Evolutionary conservation across 2,888 invertebrate genomes (phyloP).

Genomic region (Leptura quadrifasciata): DNA sequence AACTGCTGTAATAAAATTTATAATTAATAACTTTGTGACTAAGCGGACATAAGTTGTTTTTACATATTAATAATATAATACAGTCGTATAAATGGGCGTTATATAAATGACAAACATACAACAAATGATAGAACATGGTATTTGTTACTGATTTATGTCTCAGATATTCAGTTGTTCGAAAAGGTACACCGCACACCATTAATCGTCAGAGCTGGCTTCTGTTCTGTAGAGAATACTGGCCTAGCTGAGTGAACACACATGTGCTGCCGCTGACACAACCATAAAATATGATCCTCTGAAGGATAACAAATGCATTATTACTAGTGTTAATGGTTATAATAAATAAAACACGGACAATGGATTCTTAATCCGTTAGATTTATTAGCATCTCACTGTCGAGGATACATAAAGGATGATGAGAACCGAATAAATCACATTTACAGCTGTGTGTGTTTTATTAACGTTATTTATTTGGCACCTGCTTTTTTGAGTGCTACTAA

Average conservation of each 20-base stretch:
- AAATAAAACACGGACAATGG: slow-evolving; percentile 74
- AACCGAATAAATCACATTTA: slow-evolving; percentile 68
- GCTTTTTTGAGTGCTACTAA: slow-evolving; percentile 41
- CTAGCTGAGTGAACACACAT: slow-evolving; percentile 65
- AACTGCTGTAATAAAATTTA: slow-evolving; percentile 34
- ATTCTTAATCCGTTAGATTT: slow-evolving; percentile 73
- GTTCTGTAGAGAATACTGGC: slow-evolving; percentile 57
- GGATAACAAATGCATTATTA: slow-evolving; percentile 75
- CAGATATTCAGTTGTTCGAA: slow-evolving; percentile 71
- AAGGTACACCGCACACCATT: slow-evolving; percentile 72
- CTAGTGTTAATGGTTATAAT: slow-evolving; percentile 74
- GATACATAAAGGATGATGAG: slow-evolving; percentile 69
- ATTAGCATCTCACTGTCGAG: slow-evolving; percentile 68
- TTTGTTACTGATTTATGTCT: slow-evolving; percentile 72
- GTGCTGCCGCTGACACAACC: slow-evolving; percentile 71
- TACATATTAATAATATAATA: slow-evolving; percentile 55
- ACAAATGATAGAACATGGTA: slow-evolving; percentile 70
- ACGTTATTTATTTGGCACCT: slow-evolving; percentile 63
- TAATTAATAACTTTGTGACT: slow-evolving; percentile 50
- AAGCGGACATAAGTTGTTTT: slow-evolving; percentile 48
- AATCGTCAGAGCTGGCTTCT: slow-evolving; percentile 70
- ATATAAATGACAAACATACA: slow-evolving; percentile 70
- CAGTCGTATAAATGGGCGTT: slow-evolving; percentile 64
- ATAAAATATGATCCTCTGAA: slow-evolving; percentile 73
- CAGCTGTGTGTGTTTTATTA: slow-evolving; percentile 61